Evolutionary conservation across 2,888 invertebrate genomes (phyloP).

Genomic region (Ceratothoa steindachneri): DNA sequence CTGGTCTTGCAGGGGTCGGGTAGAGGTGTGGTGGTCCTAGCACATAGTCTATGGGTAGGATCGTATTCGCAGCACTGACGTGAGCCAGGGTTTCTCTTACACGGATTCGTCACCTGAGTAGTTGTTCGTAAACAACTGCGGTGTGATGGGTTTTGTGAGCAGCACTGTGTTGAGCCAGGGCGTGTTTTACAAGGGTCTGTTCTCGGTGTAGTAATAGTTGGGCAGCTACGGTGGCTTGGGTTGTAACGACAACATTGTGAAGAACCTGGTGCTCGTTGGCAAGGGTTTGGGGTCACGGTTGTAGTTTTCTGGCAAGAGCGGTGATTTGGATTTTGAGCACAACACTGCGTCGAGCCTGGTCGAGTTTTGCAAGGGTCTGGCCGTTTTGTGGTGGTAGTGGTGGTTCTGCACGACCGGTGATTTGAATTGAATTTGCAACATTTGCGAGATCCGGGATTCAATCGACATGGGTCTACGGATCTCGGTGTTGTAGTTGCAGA

Average conservation of each 20-base stretch:
- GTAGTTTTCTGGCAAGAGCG: conserved; percentile 14
- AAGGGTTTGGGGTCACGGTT: conserved; percentile 14
- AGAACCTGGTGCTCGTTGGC: too few species aligned
- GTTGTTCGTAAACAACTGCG: too few species aligned
- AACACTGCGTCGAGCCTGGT: conserved; percentile 23
- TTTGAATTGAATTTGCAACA: conserved; percentile 22
- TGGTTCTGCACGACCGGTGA: conserved; percentile 22
- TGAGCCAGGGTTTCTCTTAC: conserved; percentile 17
- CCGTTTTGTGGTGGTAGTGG: conserved; percentile 21
- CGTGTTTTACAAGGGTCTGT: too few species aligned
- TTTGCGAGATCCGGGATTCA: conserved; percentile 23
- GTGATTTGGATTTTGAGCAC: conserved; percentile 19
- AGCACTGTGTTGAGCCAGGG: too few species aligned
- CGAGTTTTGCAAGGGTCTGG: background rate
- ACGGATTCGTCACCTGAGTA: too few species aligned
- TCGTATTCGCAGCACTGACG: conserved; percentile 19
- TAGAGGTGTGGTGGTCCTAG: conserved; percentile 21
- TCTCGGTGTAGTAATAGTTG: too few species aligned
- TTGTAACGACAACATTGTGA: too few species aligned
- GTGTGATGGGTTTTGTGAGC: too few species aligned
- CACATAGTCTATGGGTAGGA: conserved; percentile 14
- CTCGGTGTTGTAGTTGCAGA: conserved; percentile 7
- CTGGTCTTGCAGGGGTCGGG: conserved; percentile 22
- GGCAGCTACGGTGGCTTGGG: too few species aligned
- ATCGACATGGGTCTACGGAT: conserved; percentile 20